These are phyloP conservation scores for Atherinosoma microstoma DNA, from an alignment of 2,797 vertebrate genomes.

Conservation along the genomic window DNA sequence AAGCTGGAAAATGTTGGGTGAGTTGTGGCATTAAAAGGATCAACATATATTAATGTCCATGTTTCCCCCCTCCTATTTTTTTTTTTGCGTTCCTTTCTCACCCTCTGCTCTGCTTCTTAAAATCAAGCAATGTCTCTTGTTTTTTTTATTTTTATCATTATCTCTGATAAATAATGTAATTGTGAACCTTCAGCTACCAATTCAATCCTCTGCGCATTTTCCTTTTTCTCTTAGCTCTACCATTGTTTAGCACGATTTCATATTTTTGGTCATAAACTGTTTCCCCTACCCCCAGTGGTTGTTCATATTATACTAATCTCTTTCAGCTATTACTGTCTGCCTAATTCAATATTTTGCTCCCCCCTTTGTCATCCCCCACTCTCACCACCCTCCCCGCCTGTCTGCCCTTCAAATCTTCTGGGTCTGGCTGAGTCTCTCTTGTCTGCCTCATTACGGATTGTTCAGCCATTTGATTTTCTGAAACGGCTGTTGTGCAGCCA, in stretches of 20 bases:
- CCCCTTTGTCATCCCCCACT: conserved; percentile 52
- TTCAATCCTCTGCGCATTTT: conserved; percentile 25
- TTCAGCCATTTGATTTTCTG: conserved; percentile 92
- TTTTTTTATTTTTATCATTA: conserved; percentile 4
- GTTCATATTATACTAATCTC: conserved; percentile 61
- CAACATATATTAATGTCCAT: conserved; percentile 67
- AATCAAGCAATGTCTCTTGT: conserved; percentile 19
- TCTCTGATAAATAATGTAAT: conserved; percentile 62
- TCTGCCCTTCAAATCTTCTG: conserved; percentile 89
- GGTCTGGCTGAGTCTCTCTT: conserved; percentile 88
- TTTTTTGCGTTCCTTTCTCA: not conserved
- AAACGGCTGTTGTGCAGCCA: conserved; percentile 81
- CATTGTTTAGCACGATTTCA: conserved; percentile 59
- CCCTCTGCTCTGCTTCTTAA: conserved; percentile 2
- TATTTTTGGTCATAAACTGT: conserved; percentile 54
- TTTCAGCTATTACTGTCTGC: conserved; percentile 71
- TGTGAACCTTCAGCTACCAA: conserved; percentile 36
- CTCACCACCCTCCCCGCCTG: conserved; percentile 29
- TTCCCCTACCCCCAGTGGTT: conserved; percentile 24
- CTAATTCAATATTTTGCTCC: conserved; percentile 74
- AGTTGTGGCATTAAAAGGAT: conserved; percentile 55
- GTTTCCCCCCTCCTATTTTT: conserved; percentile 31
- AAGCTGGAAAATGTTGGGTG: conserved; percentile 28
- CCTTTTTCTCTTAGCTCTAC: conserved; percentile 43
- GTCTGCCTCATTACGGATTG: conserved; percentile 94